A percentile compares a stretch with the other conserved stretches of the same genome.
These are phyloP conservation scores for Eristalis tenax DNA, from an alignment of 2,888 invertebrate species.

Conservation along the genomic window DNA sequence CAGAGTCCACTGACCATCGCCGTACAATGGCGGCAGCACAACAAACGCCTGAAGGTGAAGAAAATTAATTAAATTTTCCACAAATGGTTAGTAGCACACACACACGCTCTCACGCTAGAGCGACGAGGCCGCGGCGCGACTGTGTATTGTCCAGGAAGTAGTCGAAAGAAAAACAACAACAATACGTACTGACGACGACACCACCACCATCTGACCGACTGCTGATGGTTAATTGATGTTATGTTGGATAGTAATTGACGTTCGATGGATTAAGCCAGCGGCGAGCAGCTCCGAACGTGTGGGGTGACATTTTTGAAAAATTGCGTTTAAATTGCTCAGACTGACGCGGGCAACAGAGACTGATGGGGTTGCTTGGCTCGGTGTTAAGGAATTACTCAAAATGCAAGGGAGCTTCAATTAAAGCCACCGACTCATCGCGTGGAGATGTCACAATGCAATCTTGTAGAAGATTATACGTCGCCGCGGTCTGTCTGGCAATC, in stretches of 20 bases:
- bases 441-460: conserved; percentile 19
- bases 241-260: conserved; percentile 57
- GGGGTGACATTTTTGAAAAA: conserved; percentile 63
- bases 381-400: neutral
- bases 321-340: conserved; percentile 46
- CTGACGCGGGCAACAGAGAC: neutral
- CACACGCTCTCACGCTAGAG: neutral
- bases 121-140: neutral
- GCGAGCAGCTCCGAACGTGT: conserved; percentile 34
- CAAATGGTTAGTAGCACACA: conserved; percentile 27
- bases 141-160: neutral
- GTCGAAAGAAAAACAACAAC: neutral
- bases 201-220: conserved; percentile 24
- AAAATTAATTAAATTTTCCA: conserved; percentile 67
- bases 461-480: conserved; percentile 1
- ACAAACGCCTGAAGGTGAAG: conserved; percentile 61
- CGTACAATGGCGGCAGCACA: conserved; percentile 4
- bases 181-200: neutral
- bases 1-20: neutral
- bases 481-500: neutral
- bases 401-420: conserved; percentile 25
- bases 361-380: neutral
- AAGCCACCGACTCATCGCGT: conserved; percentile 16
- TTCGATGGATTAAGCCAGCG: conserved; percentile 55
- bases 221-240: conserved; percentile 58